Base-by-base conservation (phyloP, 2,113 vertebrate genomes). In the Platanista minor region DNA sequence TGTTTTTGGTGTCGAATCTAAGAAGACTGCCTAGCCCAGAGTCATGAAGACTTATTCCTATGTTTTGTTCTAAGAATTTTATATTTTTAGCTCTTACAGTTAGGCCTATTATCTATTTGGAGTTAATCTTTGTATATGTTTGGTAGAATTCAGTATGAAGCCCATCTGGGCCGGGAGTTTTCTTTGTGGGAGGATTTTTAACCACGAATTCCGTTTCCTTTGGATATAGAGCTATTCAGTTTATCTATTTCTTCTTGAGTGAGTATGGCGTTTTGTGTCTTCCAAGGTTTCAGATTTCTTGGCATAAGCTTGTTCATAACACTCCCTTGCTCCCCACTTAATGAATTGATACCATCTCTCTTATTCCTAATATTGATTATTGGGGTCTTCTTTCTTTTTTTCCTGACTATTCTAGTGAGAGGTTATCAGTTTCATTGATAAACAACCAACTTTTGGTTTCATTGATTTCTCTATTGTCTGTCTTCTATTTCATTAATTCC, bases 221-320 rank as follows among this genome's bases (percentile, higher is more conserved):
- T n/a, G 31, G 33, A 31, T n/a, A 4, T 9, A 8, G 57, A 15
- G 29, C 69, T n/a, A 0, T 8, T n/a, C 13, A 3, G 3, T 21
- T 61, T 52, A 3, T 52, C 64, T 10, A 5, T 64, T 10, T 90
- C 41, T 17, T 33, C 85, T 27, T 0, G n/a, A 54, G 20, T 27
- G 17, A 72, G 31, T 52, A 25, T 15, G 52, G 77, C 8, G 57
- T 8, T 83, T 36, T 46, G 25, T 31, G 20, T 64, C 67, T 75
- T 61, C 43, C 33, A 36, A 31, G 39, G 18, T 21, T 27, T 77
- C 72, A 2, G 15, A 10, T 41, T 62, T 23, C 5, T 54, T 21
- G 43, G 1, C 64, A 20, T 49, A 49, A 71, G 8, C 41, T 21
- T 10, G 54, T 52, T 31, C 14, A 6, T 21, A 3, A 23, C 75